Conservation (phyloP, 1,140 invertebrate species). For the Euura lappo region DNA sequence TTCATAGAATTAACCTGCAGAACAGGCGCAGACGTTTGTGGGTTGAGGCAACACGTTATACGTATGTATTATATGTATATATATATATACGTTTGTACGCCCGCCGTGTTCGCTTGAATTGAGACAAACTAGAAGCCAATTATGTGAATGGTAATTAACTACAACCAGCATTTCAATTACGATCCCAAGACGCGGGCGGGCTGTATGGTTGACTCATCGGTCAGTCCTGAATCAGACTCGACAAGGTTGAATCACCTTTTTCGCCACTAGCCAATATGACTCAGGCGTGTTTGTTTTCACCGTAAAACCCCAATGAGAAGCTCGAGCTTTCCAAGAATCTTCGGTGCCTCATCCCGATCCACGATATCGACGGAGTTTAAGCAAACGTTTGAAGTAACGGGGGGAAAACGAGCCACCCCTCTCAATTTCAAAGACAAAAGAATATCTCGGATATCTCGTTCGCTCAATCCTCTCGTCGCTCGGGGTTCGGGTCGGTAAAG, state of each 20-base stretch:
- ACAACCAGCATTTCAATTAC: too few relatives aligned
- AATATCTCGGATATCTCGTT: neutral
- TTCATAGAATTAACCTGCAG: neutral
- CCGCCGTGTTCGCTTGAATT: too few relatives aligned
- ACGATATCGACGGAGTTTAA: too few relatives aligned
- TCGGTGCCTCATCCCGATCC: too few relatives aligned
- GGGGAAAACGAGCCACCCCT: neutral
- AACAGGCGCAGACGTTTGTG: neutral
- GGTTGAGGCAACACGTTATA: too few relatives aligned
- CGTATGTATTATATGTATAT: too few relatives aligned
- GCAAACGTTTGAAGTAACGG: neutral
- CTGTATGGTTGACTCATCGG: neutral
- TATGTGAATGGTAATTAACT: too few relatives aligned
- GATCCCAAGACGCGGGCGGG: neutral
- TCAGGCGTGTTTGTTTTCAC: neutral
- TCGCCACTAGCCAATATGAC: neutral
- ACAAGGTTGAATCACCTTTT: constrained; percentile 3
- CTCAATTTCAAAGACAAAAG: neutral
- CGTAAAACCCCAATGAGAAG: neutral
- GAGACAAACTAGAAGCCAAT: too few relatives aligned
- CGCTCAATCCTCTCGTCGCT: neutral
- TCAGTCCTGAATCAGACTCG: neutral
- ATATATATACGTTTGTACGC: too few relatives aligned
- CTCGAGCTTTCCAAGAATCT: too few relatives aligned
- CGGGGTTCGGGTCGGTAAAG: neutral